Conservation (phyloP, 2,888 invertebrate genomes). For the Brachypalpus laphriformis region DNA sequence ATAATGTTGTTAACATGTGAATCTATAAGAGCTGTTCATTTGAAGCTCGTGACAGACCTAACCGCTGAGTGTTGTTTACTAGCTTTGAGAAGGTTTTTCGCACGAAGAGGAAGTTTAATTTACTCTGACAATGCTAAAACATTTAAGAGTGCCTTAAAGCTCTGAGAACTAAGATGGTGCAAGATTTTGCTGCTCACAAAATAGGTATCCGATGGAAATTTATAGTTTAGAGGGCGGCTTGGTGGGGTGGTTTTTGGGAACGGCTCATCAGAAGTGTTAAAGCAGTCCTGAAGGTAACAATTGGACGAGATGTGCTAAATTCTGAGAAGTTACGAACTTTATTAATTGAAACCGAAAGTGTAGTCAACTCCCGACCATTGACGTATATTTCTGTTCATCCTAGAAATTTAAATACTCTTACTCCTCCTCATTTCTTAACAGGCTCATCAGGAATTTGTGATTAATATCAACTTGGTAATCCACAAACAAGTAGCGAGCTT, state of each 20-base stretch:
- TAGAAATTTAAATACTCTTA: conserved; percentile 1
- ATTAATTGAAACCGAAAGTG: background rate
- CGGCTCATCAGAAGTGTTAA: conserved; percentile 30
- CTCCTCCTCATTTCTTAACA: conserved; percentile 4
- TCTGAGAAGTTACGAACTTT: conserved; percentile 2
- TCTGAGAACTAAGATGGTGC: background rate
- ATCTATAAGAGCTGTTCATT: background rate
- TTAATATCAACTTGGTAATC: background rate
- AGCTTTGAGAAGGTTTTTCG: background rate
- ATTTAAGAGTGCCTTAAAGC: background rate
- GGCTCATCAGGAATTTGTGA: background rate
- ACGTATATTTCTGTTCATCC: background rate
- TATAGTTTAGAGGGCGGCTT: too few species aligned
- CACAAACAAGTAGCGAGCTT: background rate
- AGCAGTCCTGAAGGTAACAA: conserved; percentile 46
- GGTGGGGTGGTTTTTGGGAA: conserved; percentile 51
- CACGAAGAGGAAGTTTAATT: background rate
- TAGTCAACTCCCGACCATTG: background rate
- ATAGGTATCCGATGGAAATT: background rate
- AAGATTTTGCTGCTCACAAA: background rate
- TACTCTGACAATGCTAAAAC: too few species aligned
- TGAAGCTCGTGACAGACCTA: conserved; percentile 7
- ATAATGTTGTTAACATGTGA: background rate
- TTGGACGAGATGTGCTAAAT: conserved; percentile 7
- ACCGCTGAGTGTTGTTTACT: background rate